Conservation (phyloP, 2,888 invertebrate species). For the Folsomia candida region DNA sequence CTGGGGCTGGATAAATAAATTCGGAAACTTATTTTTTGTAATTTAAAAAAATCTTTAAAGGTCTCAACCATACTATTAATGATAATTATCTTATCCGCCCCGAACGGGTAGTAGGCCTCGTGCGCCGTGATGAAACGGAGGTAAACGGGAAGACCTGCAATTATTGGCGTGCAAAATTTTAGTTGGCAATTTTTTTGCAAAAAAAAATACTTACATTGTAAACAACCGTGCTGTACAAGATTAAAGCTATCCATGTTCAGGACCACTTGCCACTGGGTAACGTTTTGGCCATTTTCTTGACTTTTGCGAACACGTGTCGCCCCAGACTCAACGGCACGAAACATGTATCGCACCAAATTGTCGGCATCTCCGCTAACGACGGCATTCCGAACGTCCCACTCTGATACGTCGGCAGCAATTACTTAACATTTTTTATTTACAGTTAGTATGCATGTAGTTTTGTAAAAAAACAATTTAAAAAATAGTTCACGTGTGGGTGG, state of each 20-base stretch:
- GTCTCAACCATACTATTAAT: slow-evolving; percentile 7
- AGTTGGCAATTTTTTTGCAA: neutral
- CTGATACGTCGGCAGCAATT: slow-evolving; percentile 4
- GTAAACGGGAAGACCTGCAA: slow-evolving; percentile 8
- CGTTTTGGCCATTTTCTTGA: neutral
- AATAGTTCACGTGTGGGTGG: no score
- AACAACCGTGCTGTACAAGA: slow-evolving; percentile 5
- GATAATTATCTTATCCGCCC: slow-evolving; percentile 6
- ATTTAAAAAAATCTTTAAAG: neutral
- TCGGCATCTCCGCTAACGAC: neutral
- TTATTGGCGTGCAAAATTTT: neutral
- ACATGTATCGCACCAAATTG: neutral
- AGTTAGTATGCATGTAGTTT: neutral
- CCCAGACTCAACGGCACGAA: neutral
- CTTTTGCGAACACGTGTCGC: neutral
- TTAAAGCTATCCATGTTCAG: slow-evolving; percentile 11
- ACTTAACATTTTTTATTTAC: neutral
- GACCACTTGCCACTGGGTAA: slow-evolving; percentile 13
- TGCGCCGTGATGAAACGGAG: slow-evolving; percentile 2
- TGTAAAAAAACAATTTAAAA: no score
- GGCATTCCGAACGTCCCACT: slow-evolving; percentile 3
- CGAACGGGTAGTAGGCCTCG: slow-evolving; percentile 14
- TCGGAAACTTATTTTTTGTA: neutral
- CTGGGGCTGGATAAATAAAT: slow-evolving; percentile 4
- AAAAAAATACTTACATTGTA: slow-evolving; percentile 3